A percentile compares a stretch with the other conserved stretches of the same genome.
Conservation (phyloP, 2,113 vertebrate species). For the Callocephalon fimbriatum region DNA sequence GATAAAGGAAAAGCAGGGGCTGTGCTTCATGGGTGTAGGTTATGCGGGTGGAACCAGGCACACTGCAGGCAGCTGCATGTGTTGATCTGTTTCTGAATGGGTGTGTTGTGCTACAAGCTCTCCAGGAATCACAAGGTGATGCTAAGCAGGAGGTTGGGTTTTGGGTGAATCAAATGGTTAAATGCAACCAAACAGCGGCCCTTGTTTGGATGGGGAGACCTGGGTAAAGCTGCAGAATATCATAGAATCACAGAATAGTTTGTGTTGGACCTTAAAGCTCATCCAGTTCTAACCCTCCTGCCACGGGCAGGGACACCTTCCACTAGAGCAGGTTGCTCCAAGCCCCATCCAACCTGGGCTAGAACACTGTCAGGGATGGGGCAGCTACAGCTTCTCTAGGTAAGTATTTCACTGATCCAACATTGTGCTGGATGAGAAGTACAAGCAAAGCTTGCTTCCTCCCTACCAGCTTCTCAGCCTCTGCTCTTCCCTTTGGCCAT, state of each 20-base stretch:
- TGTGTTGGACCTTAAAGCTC: background rate
- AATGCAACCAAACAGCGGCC: background rate
- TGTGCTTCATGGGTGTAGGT: background rate
- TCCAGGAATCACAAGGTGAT: background rate
- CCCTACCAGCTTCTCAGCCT: background rate
- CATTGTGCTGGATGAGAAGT: background rate
- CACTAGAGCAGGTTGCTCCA: background rate
- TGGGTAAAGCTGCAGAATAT: background rate
- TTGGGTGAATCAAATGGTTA: background rate
- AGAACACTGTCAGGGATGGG: background rate
- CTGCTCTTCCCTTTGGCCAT: background rate
- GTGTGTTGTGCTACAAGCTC: background rate
- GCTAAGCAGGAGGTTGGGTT: background rate
- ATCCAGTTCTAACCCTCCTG: background rate
- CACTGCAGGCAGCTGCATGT: background rate
- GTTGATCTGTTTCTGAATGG: background rate
- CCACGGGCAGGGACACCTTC: background rate
- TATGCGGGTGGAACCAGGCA: background rate
- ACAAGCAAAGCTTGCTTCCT: background rate
- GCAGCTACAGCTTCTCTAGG: background rate
- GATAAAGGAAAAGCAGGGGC: background rate
- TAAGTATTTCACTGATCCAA: background rate
- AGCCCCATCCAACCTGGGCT: background rate
- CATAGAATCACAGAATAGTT: background rate
- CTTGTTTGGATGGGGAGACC: background rate